Conservation (phyloP, 2,797 vertebrate genomes). For the Siniperca undulata region DNA sequence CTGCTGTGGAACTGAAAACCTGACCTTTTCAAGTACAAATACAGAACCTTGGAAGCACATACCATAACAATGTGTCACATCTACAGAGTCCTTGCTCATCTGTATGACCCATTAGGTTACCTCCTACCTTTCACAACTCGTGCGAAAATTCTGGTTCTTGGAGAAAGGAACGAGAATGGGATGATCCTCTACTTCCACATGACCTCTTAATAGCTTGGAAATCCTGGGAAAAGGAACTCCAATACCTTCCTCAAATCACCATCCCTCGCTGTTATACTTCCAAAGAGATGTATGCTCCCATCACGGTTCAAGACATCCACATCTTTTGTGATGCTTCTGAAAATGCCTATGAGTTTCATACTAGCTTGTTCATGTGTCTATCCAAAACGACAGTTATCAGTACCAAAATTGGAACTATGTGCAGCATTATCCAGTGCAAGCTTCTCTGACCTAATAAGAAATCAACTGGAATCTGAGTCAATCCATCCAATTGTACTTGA, state of each 20-base stretch:
- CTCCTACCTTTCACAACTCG: background rate
- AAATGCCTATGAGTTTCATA: background rate
- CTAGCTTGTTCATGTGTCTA: background rate
- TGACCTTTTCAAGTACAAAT: background rate
- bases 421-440: no score
- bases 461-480: background rate
- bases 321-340: no score
- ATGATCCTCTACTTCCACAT: background rate
- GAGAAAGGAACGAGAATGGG: background rate
- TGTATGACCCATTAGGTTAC: background rate
- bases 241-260: background rate
- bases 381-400: background rate
- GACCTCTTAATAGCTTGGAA: background rate
- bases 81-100: background rate
- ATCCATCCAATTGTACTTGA: background rate
- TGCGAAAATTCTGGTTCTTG: background rate
- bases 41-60: background rate
- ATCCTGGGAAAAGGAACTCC: background rate
- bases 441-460: no score
- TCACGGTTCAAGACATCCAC: no score
- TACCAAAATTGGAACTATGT: background rate
- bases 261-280: background rate
- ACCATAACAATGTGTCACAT: background rate
- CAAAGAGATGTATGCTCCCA: background rate
- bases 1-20: background rate